phyloP scores from a whole-genome alignment of 2,797 vertebrate species.

The Gadopsis marmoratus region DNA sequence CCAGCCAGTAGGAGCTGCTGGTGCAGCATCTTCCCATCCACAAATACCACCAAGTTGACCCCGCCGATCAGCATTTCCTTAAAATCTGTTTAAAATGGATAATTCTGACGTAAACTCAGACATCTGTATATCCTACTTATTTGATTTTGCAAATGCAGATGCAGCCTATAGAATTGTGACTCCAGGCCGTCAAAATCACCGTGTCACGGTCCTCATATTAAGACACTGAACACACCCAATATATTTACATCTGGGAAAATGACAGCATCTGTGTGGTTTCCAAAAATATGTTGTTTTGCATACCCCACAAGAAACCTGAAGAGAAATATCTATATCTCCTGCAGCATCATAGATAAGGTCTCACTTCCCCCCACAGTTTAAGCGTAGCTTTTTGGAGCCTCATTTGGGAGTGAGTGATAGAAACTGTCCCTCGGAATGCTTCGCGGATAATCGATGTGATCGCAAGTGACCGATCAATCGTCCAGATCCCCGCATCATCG shows the following conservation, averaged over 20 bases:
- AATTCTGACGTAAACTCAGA: neutral
- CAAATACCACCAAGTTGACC: neutral
- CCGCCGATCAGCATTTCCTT: neutral
- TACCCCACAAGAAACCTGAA: neutral
- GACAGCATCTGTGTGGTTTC: neutral
- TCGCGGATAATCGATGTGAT: constrained; percentile 71
- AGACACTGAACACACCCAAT: neutral
- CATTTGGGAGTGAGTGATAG: constrained; percentile 58
- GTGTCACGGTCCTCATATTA: neutral
- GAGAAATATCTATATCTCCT: constrained; percentile 17
- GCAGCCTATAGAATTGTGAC: neutral
- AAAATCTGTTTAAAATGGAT: neutral
- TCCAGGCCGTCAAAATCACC: neutral
- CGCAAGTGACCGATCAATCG: constrained; percentile 69
- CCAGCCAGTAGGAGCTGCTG: neutral
- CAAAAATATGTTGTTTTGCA: constrained; percentile 1
- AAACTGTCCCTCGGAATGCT: constrained; percentile 43
- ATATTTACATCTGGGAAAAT: constrained; percentile 3
- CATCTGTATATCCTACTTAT: neutral
- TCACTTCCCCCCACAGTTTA: neutral
- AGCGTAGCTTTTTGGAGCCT: constrained; percentile 40
- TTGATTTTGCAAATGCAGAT: neutral
- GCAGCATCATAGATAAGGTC: constrained; percentile 21
- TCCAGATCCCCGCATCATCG: constrained; percentile 62
- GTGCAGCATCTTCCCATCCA: neutral